These are phyloP conservation scores for Mesorhabditis spiculigera DNA, from an alignment of 2,888 invertebrate genomes.

Conservation along the genomic window DNA sequence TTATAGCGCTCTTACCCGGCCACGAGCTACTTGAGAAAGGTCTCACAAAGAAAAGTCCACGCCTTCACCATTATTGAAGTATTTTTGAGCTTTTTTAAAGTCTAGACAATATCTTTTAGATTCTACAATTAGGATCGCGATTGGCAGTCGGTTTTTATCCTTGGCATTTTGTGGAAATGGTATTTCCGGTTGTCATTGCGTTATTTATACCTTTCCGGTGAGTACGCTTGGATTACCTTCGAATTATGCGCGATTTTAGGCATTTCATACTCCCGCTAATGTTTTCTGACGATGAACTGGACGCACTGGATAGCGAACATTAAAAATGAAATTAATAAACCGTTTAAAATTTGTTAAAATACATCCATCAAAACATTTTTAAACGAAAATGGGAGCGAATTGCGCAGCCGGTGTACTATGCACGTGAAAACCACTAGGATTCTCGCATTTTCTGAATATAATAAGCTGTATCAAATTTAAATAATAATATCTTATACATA, in stretches of 20 bases:
- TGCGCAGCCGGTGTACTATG: too few species aligned
- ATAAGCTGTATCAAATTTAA: too few species aligned
- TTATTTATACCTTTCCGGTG: background rate
- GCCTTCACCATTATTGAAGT: constrained; percentile 62
- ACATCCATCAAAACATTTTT: too few species aligned
- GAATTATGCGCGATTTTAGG: background rate
- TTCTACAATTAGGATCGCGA: background rate
- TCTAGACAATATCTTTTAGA: too few species aligned
- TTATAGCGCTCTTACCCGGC: constrained; percentile 63
- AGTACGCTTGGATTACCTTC: background rate
- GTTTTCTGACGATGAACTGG: background rate
- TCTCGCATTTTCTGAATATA: too few species aligned
- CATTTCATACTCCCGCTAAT: background rate
- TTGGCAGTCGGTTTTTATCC: background rate
- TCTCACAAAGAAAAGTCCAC: constrained; percentile 64
- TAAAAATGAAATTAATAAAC: background rate
- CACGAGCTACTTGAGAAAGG: constrained; percentile 63
- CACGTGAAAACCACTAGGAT: too few species aligned
- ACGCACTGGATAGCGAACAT: background rate
- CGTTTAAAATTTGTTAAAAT: background rate
- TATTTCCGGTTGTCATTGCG: background rate
- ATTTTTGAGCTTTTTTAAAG: too few species aligned
- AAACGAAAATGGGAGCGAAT: too few species aligned
- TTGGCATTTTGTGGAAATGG: background rate
- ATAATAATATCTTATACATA: too few species aligned